Conservation (phyloP, 2,113 vertebrate genomes). For the Azemiops feae region DNA sequence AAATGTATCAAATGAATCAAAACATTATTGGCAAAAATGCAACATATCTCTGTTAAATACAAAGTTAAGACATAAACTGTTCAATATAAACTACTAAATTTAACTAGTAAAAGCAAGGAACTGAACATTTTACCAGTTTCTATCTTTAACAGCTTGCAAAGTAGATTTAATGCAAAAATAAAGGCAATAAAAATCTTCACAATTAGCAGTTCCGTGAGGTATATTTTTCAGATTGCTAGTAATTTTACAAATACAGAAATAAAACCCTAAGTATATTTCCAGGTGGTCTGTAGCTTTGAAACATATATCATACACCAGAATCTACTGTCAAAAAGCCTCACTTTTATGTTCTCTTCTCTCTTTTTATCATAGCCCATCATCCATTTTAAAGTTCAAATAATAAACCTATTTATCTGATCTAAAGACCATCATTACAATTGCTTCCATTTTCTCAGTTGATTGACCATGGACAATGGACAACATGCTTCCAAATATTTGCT, state of each 20-base stretch:
- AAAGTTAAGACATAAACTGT: neutral
- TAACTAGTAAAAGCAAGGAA: constrained; percentile 10
- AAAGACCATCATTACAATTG: neutral
- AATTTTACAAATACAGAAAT: neutral
- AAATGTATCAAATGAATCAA: neutral
- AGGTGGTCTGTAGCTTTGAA: neutral
- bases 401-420: neutral
- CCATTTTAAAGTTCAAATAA: neutral
- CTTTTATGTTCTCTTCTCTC: neutral
- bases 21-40: neutral
- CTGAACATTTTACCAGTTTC: neutral
- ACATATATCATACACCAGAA: neutral
- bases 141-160: constrained; percentile 5
- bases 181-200: neutral
- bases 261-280: neutral
- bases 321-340: neutral
- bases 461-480: neutral
- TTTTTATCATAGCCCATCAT: neutral
- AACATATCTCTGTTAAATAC: neutral
- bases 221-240: neutral
- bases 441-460: neutral
- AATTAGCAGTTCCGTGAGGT: neutral
- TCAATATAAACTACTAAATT: constrained; percentile 8
- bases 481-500: neutral
- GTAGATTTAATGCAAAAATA: constrained; percentile 10